phyloP scores from a whole-genome alignment of 2,888 invertebrate genomes.

The Thymelicus sylvestris region DNA sequence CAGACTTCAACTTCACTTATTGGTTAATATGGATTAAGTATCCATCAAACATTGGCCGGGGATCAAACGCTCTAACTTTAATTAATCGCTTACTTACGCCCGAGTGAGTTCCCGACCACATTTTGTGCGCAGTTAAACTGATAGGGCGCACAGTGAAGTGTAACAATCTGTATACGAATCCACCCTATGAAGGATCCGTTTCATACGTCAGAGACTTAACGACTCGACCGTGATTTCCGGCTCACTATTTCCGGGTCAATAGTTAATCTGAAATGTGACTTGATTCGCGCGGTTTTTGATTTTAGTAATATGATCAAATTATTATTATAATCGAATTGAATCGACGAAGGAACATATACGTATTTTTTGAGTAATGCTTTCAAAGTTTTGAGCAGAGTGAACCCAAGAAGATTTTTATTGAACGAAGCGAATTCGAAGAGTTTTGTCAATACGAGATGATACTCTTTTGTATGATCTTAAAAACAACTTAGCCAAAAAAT shows the following conservation, averaged over 20 bases:
- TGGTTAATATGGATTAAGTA: no score
- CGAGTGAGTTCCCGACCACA: slow-evolving; percentile 14
- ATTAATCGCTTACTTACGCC: slow-evolving; percentile 21
- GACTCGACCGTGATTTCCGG: neutral
- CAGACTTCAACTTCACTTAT: no score
- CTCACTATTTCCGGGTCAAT: neutral
- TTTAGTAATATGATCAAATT: no score
- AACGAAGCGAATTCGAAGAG: no score
- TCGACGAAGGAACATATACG: no score
- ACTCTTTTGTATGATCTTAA: no score
- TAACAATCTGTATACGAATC: neutral
- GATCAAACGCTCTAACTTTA: slow-evolving; percentile 17
- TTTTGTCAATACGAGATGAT: no score
- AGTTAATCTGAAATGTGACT: neutral
- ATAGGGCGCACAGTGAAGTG: slow-evolving; percentile 1
- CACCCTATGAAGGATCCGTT: neutral
- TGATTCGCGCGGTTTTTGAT: neutral
- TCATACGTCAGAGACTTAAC: slow-evolving; percentile 9
- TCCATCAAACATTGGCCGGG: slow-evolving; percentile 11
- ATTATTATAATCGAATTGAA: no score
- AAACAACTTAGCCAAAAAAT: no score
- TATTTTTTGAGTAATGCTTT: no score
- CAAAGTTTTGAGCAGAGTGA: no score
- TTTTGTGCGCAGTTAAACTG: slow-evolving; percentile 16
- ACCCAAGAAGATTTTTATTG: no score